These are phyloP conservation scores for Leucozona laternaria DNA, from an alignment of 2,888 invertebrate genomes.

Conservation along the genomic window DNA sequence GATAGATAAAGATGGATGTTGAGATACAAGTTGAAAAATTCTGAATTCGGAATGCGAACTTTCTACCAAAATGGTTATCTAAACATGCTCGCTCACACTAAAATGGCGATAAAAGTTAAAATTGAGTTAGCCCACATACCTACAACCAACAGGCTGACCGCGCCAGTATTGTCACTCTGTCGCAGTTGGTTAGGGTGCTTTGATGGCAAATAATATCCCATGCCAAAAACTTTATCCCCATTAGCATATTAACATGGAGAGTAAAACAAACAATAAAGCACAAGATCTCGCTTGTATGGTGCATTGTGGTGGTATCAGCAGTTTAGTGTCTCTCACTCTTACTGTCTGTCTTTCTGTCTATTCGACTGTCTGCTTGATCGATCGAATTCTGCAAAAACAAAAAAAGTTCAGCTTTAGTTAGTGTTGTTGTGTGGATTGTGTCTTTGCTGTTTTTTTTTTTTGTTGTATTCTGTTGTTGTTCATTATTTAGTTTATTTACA, in stretches of 20 bases:
- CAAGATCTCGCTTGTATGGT: conserved; percentile 48
- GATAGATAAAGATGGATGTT: not conserved
- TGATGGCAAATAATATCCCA: conserved; percentile 30
- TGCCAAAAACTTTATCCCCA: conserved; percentile 65
- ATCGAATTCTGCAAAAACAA: conserved; percentile 24
- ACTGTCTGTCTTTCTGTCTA: conserved; percentile 17
- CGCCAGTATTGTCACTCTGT: conserved; percentile 12
- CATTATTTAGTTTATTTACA: conserved; percentile 43
- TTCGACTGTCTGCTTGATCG: conserved; percentile 14
- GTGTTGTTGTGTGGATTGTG: not conserved
- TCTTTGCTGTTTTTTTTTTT: conserved; percentile 37
- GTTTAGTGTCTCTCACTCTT: not conserved
- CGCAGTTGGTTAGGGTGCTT: conserved; percentile 30
- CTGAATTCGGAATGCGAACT: conserved; percentile 62
- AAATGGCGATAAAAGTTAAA: conserved; percentile 45
- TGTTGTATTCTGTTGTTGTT: conserved; percentile 26
- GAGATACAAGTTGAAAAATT: conserved; percentile 24
- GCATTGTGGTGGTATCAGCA: conserved; percentile 50
- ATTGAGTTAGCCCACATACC: conserved; percentile 64
- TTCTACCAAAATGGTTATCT: conserved; percentile 67
- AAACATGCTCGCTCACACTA: conserved; percentile 47
- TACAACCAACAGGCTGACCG: not conserved
- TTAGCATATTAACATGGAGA: conserved; percentile 67
- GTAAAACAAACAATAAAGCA: conserved; percentile 35
- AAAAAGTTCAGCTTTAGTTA: not conserved